Conservation (phyloP, 1,140 invertebrate genomes). For the Cyrtorhinus lividipennis region DNA sequence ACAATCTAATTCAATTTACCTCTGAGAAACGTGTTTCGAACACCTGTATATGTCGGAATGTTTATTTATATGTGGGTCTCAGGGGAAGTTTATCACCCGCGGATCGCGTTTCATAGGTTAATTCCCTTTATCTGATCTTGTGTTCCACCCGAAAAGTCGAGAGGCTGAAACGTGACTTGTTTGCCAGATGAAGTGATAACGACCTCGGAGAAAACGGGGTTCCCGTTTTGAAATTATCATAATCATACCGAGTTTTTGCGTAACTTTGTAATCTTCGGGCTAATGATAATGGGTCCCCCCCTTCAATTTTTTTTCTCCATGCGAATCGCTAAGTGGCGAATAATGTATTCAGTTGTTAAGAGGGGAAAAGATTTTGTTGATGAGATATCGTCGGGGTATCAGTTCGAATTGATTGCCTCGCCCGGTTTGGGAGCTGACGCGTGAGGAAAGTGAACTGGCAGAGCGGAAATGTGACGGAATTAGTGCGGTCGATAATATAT, state of each 20-base stretch:
- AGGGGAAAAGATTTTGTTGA: not conserved
- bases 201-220: not conserved
- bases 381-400: not conserved
- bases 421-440: too few species aligned
- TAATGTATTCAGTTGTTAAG: not conserved
- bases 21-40: too few species aligned
- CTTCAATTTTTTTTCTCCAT: not conserved
- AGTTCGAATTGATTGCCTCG: too few species aligned
- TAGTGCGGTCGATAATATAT: too few species aligned
- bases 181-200: slow-evolving; percentile 4
- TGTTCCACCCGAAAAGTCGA: slow-evolving; percentile 1
- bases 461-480: too few species aligned
- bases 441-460: too few species aligned
- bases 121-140: not conserved
- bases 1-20: too few species aligned
- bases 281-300: not conserved
- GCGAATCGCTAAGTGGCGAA: not conserved
- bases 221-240: slow-evolving; percentile 4
- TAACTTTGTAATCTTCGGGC: not conserved
- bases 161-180: slow-evolving; percentile 7
- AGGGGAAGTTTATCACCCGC: not conserved
- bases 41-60: too few species aligned
- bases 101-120: not conserved
- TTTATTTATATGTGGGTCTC: too few species aligned
- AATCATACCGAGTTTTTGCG: not conserved